phyloP scores from a whole-genome alignment of 2,797 vertebrate species.

The Falco rusticolus region DNA sequence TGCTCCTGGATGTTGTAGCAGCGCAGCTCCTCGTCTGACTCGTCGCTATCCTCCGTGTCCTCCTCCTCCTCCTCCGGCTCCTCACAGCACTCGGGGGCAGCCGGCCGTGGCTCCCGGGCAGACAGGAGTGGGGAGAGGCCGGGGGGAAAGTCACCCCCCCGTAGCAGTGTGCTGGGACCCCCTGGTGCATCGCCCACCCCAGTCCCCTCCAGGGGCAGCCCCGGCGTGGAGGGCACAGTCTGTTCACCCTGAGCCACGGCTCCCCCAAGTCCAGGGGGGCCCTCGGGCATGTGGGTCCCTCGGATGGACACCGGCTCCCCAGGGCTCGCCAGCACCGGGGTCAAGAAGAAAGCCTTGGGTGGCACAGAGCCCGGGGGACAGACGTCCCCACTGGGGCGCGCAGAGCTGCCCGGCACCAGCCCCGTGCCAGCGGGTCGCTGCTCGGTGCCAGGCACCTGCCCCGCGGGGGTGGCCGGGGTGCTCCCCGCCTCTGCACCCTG shows the following conservation, averaged over 20 bases:
- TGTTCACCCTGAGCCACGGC: background rate
- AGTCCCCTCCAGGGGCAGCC: background rate
- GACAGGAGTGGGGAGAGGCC: slow-evolving; percentile 6
- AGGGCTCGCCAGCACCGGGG: background rate
- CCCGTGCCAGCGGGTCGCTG: background rate
- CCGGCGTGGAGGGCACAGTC: accelerated
- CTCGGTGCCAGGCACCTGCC: background rate
- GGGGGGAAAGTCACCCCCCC: background rate
- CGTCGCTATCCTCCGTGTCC: slow-evolving; percentile 85
- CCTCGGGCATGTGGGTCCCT: background rate
- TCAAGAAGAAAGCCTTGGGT: slow-evolving; percentile 66
- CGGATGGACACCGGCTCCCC: accelerated
- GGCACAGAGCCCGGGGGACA: background rate
- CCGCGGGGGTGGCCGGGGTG: background rate
- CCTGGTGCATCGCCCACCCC: slow-evolving; percentile 5
- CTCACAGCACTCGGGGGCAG: slow-evolving; percentile 60
- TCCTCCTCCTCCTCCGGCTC: slow-evolving; percentile 84
- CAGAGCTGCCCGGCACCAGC: background rate
- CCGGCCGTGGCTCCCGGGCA: background rate
- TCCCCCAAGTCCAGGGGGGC: background rate
- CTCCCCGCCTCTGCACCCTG: background rate
- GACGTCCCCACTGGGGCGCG: accelerated
- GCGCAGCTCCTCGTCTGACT: slow-evolving; percentile 86
- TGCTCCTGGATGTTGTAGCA: slow-evolving; percentile 89
- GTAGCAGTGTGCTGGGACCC: background rate